Evolutionary conservation across 1,140 invertebrate genomes (phyloP).

Genomic region (Brachionus calyciflorus): DNA sequence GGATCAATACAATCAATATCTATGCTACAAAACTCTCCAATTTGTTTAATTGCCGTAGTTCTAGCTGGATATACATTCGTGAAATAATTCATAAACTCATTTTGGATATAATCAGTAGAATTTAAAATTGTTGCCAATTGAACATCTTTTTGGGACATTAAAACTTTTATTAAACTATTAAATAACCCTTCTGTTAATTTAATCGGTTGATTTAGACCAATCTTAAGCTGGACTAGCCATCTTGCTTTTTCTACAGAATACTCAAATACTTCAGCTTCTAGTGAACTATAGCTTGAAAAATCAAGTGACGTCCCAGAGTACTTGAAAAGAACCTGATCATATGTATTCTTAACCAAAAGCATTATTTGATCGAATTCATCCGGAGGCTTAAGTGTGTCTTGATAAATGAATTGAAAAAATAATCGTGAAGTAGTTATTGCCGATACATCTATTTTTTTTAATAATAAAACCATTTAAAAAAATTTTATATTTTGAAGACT

Average conservation of each 20-base stretch:
- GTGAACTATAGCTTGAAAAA: neutral
- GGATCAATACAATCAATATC: slow-evolving; percentile 13
- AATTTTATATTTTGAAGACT: neutral
- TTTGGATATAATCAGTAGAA: neutral
- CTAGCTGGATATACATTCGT: neutral
- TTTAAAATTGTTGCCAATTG: neutral
- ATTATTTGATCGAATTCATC: slow-evolving; percentile 38
- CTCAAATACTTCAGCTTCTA: slow-evolving; percentile 13
- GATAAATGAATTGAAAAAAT: slow-evolving; percentile 19
- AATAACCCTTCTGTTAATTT: slow-evolving; percentile 1
- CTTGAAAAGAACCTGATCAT: slow-evolving; percentile 18
- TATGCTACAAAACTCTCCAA: neutral
- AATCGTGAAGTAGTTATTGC: neutral
- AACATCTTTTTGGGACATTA: slow-evolving; percentile 2
- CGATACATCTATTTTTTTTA: neutral
- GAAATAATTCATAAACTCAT: slow-evolving; percentile 31
- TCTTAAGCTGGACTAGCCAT: neutral
- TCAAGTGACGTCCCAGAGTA: neutral
- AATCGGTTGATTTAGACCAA: neutral
- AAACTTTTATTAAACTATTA: neutral
- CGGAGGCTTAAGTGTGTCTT: neutral
- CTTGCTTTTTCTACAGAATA: neutral
- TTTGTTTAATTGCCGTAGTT: neutral
- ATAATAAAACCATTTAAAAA: neutral
- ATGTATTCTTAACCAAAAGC: neutral